phyloP scores from a whole-genome alignment of 1,140 invertebrate species.

The Brachionus angularis region DNA sequence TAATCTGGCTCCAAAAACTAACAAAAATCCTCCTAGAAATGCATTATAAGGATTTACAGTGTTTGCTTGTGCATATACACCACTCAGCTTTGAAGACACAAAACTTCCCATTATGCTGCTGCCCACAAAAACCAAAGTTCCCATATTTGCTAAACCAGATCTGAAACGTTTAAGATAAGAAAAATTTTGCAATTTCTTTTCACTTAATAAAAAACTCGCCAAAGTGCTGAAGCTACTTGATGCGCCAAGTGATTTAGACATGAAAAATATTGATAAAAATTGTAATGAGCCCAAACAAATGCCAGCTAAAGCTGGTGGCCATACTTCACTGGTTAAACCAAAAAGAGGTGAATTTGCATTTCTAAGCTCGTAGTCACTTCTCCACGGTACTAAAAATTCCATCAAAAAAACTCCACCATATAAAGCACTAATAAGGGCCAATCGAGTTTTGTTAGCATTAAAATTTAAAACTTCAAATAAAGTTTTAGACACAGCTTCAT shows the following conservation, averaged over 20 bases:
- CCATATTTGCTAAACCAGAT: background rate
- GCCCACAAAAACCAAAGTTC: background rate
- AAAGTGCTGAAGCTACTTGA: background rate
- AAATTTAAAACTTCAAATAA: constrained; percentile 1
- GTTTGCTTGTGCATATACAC: background rate
- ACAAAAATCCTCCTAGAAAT: constrained; percentile 25
- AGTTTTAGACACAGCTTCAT: background rate
- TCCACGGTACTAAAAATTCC: constrained; percentile 31
- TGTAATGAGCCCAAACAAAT: constrained; percentile 20
- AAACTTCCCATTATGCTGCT: background rate
- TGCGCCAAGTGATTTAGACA: background rate
- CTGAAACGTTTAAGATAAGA: constrained; percentile 5
- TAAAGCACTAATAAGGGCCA: background rate
- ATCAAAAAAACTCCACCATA: background rate
- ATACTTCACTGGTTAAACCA: constrained; percentile 17
- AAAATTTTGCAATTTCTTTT: background rate
- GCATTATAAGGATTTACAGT: background rate
- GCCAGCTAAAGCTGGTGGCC: constrained; percentile 18
- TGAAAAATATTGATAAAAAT: background rate
- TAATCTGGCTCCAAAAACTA: constrained; percentile 29
- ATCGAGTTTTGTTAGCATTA: background rate
- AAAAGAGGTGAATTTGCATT: background rate
- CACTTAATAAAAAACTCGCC: background rate
- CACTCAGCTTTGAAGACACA: background rate
- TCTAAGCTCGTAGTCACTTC: constrained; percentile 9